These are phyloP conservation scores for Nerophis lumbriciformis DNA, from an alignment of 2,113 vertebrate genomes.

Conservation along the genomic window DNA sequence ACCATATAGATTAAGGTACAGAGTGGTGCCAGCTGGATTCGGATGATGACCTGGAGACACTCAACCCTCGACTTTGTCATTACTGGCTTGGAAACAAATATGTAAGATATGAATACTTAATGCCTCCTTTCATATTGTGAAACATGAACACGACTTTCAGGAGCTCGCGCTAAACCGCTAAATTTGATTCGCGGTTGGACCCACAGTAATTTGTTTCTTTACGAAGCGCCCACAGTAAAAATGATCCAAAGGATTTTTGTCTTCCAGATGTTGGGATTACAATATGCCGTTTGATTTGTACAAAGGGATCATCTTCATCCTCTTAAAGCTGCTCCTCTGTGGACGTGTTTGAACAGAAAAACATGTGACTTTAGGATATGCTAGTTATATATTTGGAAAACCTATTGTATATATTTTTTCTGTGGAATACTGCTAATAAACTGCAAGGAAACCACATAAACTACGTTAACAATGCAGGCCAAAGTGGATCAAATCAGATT, in stretches of 20 bases:
- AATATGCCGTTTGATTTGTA: constrained; percentile 8
- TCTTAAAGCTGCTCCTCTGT: background rate
- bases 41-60: background rate
- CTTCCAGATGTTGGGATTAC: constrained; percentile 35
- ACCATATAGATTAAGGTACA: background rate
- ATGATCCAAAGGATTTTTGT: constrained; percentile 26
- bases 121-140: background rate
- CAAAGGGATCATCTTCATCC: constrained; percentile 31
- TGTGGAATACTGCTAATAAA: constrained; percentile 22
- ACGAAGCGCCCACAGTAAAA: constrained; percentile 1
- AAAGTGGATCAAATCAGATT: no score
- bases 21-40: constrained; percentile 1
- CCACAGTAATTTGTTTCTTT: constrained; percentile 5
- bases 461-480: no score
- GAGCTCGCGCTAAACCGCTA: background rate
- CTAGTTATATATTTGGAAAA: background rate
- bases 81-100: background rate
- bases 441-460: background rate
- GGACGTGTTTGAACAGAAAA: constrained; percentile 2
- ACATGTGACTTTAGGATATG: background rate
- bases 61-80: background rate
- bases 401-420: no score
- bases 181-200: constrained; percentile 5
- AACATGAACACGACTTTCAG: background rate
- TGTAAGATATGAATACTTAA: background rate